A percentile compares a stretch with the other conserved stretches of the same genome.
Evolutionary conservation across 2,797 vertebrate species (phyloP).

Genomic region (Oryzias sinensis): DNA sequence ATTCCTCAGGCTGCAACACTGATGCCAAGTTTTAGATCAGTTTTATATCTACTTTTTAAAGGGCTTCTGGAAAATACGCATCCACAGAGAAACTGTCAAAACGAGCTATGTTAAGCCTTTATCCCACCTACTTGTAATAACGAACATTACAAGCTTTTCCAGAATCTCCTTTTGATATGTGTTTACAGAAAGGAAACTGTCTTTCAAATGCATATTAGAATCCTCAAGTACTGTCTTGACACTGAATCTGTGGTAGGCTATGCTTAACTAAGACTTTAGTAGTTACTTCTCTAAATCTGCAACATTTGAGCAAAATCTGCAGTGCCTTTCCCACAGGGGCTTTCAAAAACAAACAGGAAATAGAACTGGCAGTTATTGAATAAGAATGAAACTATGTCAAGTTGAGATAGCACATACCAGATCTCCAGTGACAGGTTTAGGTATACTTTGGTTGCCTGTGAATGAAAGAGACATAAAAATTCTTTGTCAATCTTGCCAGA

Average conservation of each 20-base stretch:
- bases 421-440: conserved; percentile 91
- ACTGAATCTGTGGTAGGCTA: not conserved
- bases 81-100: conserved; percentile 3
- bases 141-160: conserved; percentile 2
- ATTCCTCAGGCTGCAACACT: not conserved
- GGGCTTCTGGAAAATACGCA: conserved; percentile 7
- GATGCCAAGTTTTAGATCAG: conserved; percentile 7
- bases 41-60: conserved; percentile 2
- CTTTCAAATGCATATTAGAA: not conserved
- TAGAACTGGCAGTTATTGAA: too few relatives aligned
- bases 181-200: not conserved
- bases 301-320: too few relatives aligned
- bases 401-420: conserved; percentile 81
- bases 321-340: too few relatives aligned
- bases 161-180: not conserved
- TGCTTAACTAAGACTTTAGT: not conserved
- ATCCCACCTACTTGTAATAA: conserved; percentile 7
- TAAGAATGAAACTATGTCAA: not conserved
- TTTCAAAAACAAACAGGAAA: too few relatives aligned
- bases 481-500: conserved; percentile 10
- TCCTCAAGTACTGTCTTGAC: not conserved
- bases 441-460: conserved; percentile 90
- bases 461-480: conserved; percentile 55
- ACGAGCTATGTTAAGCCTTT: not conserved
- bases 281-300: too few relatives aligned